phyloP scores from a whole-genome alignment of 2,888 invertebrate species.

The Drosophila melanosoma region DNA sequence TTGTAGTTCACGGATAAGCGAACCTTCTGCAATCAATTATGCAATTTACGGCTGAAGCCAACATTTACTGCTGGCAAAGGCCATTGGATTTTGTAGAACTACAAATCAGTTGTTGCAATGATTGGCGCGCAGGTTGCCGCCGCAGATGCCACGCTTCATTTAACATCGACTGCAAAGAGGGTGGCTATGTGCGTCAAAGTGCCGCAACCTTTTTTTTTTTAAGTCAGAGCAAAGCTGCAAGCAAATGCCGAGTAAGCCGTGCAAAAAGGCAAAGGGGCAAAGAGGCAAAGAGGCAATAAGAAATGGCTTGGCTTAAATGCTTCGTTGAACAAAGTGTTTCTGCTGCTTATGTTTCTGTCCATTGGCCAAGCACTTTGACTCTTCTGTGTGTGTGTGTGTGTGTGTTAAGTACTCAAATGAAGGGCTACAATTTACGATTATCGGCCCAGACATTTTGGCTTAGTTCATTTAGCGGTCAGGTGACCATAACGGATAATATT shows the following conservation, averaged over 20 bases:
- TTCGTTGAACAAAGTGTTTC: constrained; percentile 65
- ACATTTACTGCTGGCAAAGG: constrained; percentile 53
- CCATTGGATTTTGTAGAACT: constrained; percentile 32
- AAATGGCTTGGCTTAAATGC: constrained; percentile 72
- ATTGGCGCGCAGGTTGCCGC: constrained; percentile 29
- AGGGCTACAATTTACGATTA: constrained; percentile 54
- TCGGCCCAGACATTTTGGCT: constrained; percentile 48
- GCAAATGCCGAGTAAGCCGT: neutral
- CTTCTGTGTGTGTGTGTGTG: constrained; percentile 2
- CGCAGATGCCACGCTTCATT: constrained; percentile 66
- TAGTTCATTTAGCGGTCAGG: constrained; percentile 58
- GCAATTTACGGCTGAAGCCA: constrained; percentile 52
- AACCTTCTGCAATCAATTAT: constrained; percentile 52
- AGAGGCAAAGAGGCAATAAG: constrained; percentile 50
- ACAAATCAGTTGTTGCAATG: constrained; percentile 40
- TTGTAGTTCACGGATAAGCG: constrained; percentile 16
- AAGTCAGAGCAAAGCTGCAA: constrained; percentile 32
- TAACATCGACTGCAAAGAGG: constrained; percentile 26
- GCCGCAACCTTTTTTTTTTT: constrained; percentile 55
- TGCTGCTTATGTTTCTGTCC: constrained; percentile 26
- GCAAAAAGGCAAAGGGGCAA: neutral
- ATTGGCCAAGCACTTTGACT: constrained; percentile 34
- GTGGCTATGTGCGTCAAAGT: constrained; percentile 31
- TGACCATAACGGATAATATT: neutral
- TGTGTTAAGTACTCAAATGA: constrained; percentile 26